Percentiles rank a stretch among this genome's conserved stretches.
These are phyloP conservation scores for Drosophila birchii DNA, from an alignment of 2,888 invertebrate species.

Conservation along the genomic window DNA sequence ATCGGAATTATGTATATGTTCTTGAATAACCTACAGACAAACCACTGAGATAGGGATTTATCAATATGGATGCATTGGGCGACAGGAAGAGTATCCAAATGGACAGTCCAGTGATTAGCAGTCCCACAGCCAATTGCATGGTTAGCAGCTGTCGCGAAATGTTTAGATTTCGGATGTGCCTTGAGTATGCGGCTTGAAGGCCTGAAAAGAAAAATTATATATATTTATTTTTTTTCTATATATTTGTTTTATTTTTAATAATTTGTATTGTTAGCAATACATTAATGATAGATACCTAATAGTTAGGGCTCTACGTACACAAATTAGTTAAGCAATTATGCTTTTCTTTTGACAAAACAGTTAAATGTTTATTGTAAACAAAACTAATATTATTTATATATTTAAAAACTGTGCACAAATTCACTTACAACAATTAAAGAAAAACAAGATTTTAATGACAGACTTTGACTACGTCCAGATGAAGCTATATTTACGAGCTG, in stretches of 20 bases:
- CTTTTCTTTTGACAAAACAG: too few relatives aligned
- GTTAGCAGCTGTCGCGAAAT: slow-evolving; percentile 80
- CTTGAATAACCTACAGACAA: slow-evolving; percentile 86
- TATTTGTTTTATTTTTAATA: not conserved
- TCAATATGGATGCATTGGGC: slow-evolving; percentile 86
- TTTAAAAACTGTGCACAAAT: too few relatives aligned
- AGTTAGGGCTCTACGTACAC: not conserved
- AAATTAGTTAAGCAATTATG: not conserved
- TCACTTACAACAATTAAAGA: not conserved
- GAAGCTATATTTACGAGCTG: too few relatives aligned
- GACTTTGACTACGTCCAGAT: too few relatives aligned
- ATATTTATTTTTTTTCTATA: too few relatives aligned
- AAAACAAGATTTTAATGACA: too few relatives aligned
- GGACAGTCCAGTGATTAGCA: slow-evolving; percentile 86
- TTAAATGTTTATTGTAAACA: too few relatives aligned
- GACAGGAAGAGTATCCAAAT: slow-evolving; percentile 87
- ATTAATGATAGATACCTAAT: not conserved
- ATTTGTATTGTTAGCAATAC: not conserved
- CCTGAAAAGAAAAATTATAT: slow-evolving; percentile 53
- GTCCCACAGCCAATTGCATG: slow-evolving; percentile 86
- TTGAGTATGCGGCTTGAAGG: slow-evolving; percentile 79
- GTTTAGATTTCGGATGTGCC: slow-evolving; percentile 79
- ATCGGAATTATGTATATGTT: too few relatives aligned
- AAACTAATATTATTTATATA: too few relatives aligned
- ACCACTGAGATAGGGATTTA: slow-evolving; percentile 89